Base-by-base conservation (phyloP, 1,140 invertebrate species). In the Thaumetopoea pityocampa region DNA sequence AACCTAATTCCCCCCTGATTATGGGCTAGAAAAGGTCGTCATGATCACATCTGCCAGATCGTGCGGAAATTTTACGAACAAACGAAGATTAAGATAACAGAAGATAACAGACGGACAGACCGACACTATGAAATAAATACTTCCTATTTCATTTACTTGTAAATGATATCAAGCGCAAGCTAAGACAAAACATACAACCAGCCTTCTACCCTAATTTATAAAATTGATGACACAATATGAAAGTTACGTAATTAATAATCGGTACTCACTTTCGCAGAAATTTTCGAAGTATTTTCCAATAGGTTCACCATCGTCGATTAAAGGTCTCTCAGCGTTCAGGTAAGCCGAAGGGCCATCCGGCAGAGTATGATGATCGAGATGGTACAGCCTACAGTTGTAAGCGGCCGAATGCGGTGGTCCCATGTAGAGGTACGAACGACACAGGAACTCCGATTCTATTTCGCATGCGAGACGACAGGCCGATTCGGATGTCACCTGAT, bases 341-440 rank as follows among this genome's bases (percentile, higher is more conserved):
- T 95, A 98, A 8, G 95, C 96, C 9, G 93, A 94, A 0, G 94
- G 94, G 19, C 96, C 96, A 64, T 97, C 95, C 2, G 95, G 95
- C 11, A 97, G 85, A 0, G 94, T 96, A 83, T 93, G 93, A 67
- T 98, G 96, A 67, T 98, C 96, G 54, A 98, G 83, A 65, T 98
- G 96, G 82, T 95, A 97, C 1, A 98, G 87, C 34, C 95, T 91
- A 77, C 96, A 98, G 76, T 97, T 97, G 88, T 95, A 95, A 18
- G 91, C 89, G 0, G 89, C 87, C 0, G 91, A 92, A 30, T 90
- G 87, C 1, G 92, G 92, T 4, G 91, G 86, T 0, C 93, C 93
- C 23, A 93, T 89, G 79, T 93, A 97, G 18, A 97, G 84, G 86
- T 92, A 96, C 0, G 96, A 97, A 26, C 96, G 89, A 78, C 96